Evolutionary conservation across 2,797 vertebrate species (phyloP).

Genomic region (Xenentodon cancila): DNA sequence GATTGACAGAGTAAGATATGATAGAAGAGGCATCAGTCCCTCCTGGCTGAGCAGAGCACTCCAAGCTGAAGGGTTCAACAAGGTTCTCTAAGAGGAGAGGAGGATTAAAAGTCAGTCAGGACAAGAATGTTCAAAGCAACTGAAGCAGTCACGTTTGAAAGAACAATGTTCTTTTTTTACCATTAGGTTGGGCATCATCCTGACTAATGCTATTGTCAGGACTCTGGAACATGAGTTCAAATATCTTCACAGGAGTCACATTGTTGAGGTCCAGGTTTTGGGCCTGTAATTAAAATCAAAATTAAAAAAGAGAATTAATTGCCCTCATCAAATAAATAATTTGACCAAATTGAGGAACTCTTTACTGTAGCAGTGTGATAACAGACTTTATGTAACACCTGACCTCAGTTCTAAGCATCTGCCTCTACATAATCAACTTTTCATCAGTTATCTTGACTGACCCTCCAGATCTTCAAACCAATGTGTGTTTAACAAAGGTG

Average conservation of each 20-base stretch:
- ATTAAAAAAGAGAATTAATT: background rate
- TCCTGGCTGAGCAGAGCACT: slow-evolving; percentile 77
- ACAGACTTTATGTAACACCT: no score
- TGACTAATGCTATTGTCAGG: slow-evolving; percentile 89
- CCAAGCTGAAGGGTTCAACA: slow-evolving; percentile 85
- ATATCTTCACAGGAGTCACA: slow-evolving; percentile 93
- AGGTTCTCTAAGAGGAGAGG: slow-evolving; percentile 81
- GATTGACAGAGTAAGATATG: slow-evolving; percentile 83
- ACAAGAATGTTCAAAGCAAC: background rate
- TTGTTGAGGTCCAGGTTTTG: slow-evolving; percentile 92
- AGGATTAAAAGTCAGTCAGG: slow-evolving; percentile 6
- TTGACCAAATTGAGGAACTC: no score
- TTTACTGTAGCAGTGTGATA: no score
- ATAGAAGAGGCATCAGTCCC: slow-evolving; percentile 78
- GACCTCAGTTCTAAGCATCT: background rate
- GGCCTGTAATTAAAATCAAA: slow-evolving; percentile 73
- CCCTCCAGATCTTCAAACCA: slow-evolving; percentile 6
- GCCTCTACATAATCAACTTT: background rate
- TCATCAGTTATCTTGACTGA: background rate
- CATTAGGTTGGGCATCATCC: slow-evolving; percentile 87
- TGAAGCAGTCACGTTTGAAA: background rate
- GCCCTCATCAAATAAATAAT: background rate
- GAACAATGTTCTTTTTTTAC: slow-evolving; percentile 64
- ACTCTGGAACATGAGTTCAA: slow-evolving; percentile 98
- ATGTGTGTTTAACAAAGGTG: slow-evolving; percentile 1